These are phyloP conservation scores for Tipula confusa DNA, from an alignment of 2,888 invertebrate species.

Conservation along the genomic window DNA sequence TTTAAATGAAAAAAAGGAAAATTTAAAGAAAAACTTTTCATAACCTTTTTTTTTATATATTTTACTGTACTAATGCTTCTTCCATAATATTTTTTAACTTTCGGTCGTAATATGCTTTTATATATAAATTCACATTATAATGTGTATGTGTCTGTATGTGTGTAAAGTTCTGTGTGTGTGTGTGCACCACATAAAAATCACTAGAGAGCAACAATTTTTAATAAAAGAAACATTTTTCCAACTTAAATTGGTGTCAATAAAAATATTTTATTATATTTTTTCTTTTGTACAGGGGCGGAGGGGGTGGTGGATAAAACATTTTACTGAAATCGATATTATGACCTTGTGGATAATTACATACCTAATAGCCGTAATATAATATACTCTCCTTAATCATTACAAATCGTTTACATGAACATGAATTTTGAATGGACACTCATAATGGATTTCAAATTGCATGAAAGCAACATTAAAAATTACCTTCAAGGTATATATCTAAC, in stretches of 20 bases:
- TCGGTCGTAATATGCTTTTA: neutral
- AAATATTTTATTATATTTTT: neutral
- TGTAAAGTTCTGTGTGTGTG: no score
- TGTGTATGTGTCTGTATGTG: neutral
- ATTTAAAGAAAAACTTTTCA: no score
- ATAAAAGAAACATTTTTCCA: neutral
- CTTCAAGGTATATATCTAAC: neutral
- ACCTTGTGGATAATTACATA: neutral
- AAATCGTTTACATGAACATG: neutral
- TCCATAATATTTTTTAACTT: neutral
- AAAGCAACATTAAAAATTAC: neutral
- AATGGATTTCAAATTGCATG: constrained; percentile 3
- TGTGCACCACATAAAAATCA: neutral
- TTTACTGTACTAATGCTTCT: no score
- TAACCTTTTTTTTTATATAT: no score
- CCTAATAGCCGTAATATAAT: neutral
- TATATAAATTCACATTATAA: neutral
- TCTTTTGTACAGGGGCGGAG: neutral
- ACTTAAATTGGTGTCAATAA: neutral
- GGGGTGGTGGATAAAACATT: neutral
- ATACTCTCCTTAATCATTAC: neutral
- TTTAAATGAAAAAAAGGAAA: no score
- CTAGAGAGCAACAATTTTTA: neutral
- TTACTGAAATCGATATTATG: neutral
- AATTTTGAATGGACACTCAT: neutral